Evolutionary conservation across 1,140 invertebrate species (phyloP).

Genomic region (Drosophila miranda): DNA sequence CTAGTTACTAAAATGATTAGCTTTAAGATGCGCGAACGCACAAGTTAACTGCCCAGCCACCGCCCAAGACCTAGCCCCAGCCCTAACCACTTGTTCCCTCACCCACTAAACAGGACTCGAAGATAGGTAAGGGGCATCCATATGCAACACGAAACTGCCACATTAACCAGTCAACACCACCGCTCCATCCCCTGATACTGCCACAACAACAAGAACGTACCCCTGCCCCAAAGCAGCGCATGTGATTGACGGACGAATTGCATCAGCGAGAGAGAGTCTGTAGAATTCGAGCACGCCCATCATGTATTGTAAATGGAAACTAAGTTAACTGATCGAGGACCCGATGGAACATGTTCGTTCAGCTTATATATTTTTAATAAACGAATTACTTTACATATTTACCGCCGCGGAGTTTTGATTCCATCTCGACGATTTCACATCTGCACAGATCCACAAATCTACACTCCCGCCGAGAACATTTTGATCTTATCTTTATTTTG

Average conservation of each 20-base stretch:
- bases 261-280: constrained; percentile 34
- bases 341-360: constrained; percentile 44
- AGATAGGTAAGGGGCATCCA: not conserved
- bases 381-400: constrained; percentile 64
- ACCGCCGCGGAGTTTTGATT: constrained; percentile 21
- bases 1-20: constrained; percentile 73
- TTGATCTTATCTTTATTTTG: constrained; percentile 70
- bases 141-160: constrained; percentile 67
- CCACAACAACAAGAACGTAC: constrained; percentile 41
- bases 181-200: constrained; percentile 52
- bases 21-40: constrained; percentile 60
- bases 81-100: constrained; percentile 21
- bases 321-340: constrained; percentile 64
- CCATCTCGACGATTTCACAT: not conserved
- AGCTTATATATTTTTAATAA: constrained; percentile 69
- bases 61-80: constrained; percentile 20
- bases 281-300: constrained; percentile 36
- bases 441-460: not conserved
- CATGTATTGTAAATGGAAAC: constrained; percentile 62
- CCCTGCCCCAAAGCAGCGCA: constrained; percentile 30
- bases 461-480: constrained; percentile 46
- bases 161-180: constrained; percentile 41
- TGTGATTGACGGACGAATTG: constrained; percentile 32
- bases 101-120: constrained; percentile 44
- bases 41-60: constrained; percentile 49